Base-by-base conservation (phyloP, 2,888 invertebrate species). In the Adineta ricciae region DNA sequence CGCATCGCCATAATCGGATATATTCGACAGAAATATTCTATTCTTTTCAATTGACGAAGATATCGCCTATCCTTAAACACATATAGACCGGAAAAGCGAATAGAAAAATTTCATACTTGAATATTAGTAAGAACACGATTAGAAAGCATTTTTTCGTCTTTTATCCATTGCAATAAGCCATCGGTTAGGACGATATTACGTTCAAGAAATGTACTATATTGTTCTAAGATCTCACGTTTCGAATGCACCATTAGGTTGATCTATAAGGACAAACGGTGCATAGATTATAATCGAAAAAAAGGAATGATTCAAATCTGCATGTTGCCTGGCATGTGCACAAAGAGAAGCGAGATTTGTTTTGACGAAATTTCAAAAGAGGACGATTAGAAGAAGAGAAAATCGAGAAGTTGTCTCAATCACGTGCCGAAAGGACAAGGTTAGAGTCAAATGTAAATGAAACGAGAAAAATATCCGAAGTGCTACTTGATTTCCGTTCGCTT, bases 181-280 rank as follows among this genome's bases (percentile, higher is more conserved):
- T 78, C 41, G 4, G 78, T 78, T 41, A 78, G 24, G 2, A 78
- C 19, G 24, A 78, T 24, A 78, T 78, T 78, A 78, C 41, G 36
- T 78, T 78, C 78, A 24, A 78, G 41, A 24, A 78, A 78, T 41
- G 38, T 41, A n/a, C 78, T 36, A 78, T 78, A 78, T 78, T n/a
- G 78, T 78, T 78, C 78, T 41, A 78, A 41, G n/a, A 78, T 41
- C 38, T 24, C 32, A 41, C 41, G 38, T 78, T 78, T 78, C 2
- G 41, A 78, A 41, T 78, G 9, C 11, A 78, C 78, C 78, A 78
- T 78, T 11, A 64, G 27, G 32, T 32, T 64, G 19, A 64, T 64
- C 64, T 64, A 14, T 19, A 8, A 27, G 32, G 27, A 32, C 46
- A 46, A 32, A 32, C 2, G 32, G 19, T 32, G 16, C 32, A 19